Percentiles rank a stretch among this genome's conserved stretches.
These are phyloP conservation scores for Chiloscyllium plagiosum DNA, from an alignment of 2,113 vertebrate species.

Conservation along the genomic window DNA sequence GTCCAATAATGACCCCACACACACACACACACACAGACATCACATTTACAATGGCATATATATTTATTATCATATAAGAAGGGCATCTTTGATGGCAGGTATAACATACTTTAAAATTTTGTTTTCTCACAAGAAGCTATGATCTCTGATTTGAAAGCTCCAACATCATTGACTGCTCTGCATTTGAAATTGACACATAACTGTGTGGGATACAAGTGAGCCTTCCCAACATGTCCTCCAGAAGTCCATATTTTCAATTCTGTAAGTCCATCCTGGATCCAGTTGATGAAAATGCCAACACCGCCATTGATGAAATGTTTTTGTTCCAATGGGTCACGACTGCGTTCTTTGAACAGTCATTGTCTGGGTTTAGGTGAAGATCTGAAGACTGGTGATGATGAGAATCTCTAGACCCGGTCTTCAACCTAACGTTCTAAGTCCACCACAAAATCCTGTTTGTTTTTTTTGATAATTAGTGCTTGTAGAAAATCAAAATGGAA, in stretches of 20 bases:
- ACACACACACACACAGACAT: background rate
- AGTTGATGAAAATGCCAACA: conserved; percentile 5
- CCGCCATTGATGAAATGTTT: background rate
- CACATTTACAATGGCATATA: conserved; percentile 32
- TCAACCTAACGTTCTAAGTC: background rate
- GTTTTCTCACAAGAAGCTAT: conserved; percentile 32
- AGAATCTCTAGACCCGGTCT: background rate
- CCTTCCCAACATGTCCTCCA: background rate
- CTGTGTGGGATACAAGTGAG: background rate
- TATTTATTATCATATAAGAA: conserved; percentile 34
- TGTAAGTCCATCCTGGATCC: background rate
- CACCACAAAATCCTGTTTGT: conserved; percentile 11
- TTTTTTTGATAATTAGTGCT: background rate
- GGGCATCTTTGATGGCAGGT: conserved; percentile 33
- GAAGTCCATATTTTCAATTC: background rate
- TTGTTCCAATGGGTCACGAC: background rate
- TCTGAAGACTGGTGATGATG: background rate
- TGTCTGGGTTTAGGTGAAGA: background rate
- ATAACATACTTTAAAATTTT: conserved; percentile 30
- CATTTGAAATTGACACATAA: background rate
- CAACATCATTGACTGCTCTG: conserved; percentile 10
- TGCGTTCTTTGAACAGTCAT: background rate
- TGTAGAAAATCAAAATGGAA: background rate
- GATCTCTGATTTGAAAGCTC: conserved; percentile 33
- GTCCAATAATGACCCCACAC: background rate